Base-by-base conservation (phyloP, 2,797 vertebrate species). In the Prionace glauca region DNA sequence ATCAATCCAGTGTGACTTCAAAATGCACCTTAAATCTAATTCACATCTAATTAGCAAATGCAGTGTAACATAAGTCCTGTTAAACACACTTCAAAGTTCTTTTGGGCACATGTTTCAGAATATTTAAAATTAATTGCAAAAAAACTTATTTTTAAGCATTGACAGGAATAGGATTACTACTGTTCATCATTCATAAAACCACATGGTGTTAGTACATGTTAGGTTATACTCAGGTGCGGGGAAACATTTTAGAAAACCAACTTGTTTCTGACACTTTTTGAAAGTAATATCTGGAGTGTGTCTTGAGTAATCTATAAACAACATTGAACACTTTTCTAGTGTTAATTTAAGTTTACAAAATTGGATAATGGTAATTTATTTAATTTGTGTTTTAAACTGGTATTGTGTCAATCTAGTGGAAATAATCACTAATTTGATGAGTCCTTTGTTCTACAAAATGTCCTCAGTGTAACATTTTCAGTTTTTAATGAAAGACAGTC, bases 1-100 rank as follows among this genome's bases (percentile, higher is more conserved):
- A 45, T 94, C 32, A 94, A 72, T 50, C 67, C 36, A 72, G 16
- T 24, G 71, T 94, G 65, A 94, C 14, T 94, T 91, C 72, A 71
- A 94, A 71, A 72, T 69, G 69, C 50, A 94, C 67, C 92, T 71
- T 45, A 45, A n/a, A 45, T 69, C 26, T 29, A 94, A 94, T 94
- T 94, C 69, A 69, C 9, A 72, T 94, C 20, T 45, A 94, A 72
- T 69, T 45, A 45, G 22, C 67, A 94, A 94, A 71, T 41, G 10
- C 7, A 45, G 67, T 29, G 2, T 24, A 71, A 71, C 24, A 20
- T 29, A 22, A 45, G 92, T 71, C 36, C 36, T 94, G 65, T 94
- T 94, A 72, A 41, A 29, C 24, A 22, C 2, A 50, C 22, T 93
- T 32, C 0, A 41, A 20, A 56, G 36, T 88, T 32, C 24, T 88